phyloP scores from a whole-genome alignment of 2,113 vertebrate species.

The Halichoeres trimaculatus region DNA sequence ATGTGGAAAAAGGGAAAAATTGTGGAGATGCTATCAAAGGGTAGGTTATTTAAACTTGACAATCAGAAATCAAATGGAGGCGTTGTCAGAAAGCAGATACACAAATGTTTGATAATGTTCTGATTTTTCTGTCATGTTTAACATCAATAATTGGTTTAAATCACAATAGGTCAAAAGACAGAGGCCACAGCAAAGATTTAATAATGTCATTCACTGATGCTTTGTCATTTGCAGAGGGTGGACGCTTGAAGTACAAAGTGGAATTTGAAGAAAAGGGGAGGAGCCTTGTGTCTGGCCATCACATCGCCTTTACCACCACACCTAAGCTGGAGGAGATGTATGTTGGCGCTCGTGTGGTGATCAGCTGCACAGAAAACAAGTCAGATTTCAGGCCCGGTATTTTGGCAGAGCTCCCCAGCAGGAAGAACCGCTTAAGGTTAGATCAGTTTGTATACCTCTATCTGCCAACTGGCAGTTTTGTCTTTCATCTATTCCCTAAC shows the following conservation, averaged over 20 bases:
- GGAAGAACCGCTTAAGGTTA: slow-evolving; percentile 91
- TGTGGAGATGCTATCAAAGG: slow-evolving; percentile 85
- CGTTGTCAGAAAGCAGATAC: no score
- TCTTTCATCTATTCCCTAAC: no score
- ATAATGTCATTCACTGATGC: background rate
- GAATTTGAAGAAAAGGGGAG: slow-evolving; percentile 91
- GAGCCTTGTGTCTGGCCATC: slow-evolving; percentile 91
- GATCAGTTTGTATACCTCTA: background rate
- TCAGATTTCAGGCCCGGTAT: slow-evolving; percentile 88
- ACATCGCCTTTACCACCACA: slow-evolving; percentile 88
- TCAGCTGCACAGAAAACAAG: slow-evolving; percentile 87
- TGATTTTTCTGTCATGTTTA: no score
- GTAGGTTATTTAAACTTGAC: slow-evolving; percentile 67
- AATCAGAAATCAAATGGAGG: no score
- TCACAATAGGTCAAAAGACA: no score
- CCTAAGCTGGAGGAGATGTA: slow-evolving; percentile 83
- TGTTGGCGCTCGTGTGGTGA: slow-evolving; percentile 91
- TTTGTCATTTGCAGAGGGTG: slow-evolving; percentile 79
- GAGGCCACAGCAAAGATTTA: no score
- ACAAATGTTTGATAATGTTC: no score
- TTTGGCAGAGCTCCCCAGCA: slow-evolving; percentile 91
- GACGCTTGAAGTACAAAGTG: slow-evolving; percentile 88
- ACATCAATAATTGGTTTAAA: no score
- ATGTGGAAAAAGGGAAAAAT: slow-evolving; percentile 91
- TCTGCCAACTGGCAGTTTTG: background rate